Evolutionary conservation across 1,140 invertebrate species (phyloP), one percentile per base, ranked within the genome.

Genomic region (Solenopsis invicta): DNA sequence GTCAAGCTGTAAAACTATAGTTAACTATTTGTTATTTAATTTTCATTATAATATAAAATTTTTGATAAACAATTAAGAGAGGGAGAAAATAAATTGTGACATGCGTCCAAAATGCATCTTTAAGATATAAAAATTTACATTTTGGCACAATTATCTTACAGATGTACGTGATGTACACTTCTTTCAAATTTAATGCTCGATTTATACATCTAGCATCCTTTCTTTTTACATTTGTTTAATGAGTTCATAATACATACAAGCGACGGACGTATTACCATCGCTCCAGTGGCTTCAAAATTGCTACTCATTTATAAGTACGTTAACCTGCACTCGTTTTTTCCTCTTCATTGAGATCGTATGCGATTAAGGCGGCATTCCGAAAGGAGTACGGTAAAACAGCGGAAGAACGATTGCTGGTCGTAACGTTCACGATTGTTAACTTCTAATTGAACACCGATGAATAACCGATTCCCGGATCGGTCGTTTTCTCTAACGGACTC

Each of bases 381-480:
- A 41, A 41, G 3, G 8, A 64, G 13, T n/a, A 66, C 41, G 59
- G 29, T 37, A 62, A 50, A 52, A 41, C 16, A 24, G 82, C 59
- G 74, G 21, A 66, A 50, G 12, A 54, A 84, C 80, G 67, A 74
- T 74, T 13, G n/a, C 54, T 24, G 18, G 24, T 34, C 41, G 69
- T 48, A 74, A 84, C 74, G 24, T 75, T 84, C 54, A 61, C 80
- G 54, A 84, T 84, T 72, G 54, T 82, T 82, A 52, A 59, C 67
- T 61, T 24, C 67, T 74, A 82, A 82, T 74, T 74, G 80, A 84
- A 62, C 54, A 10, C 18, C 69, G 8, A 61, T 18, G 41, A 61
- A 50, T 13, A 61, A 71, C 18, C 50, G 50, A 48, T 4, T 13
- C 16, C 16, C 16, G n/a, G 41, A 8, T 18, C 41, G 4, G 37